Base-by-base conservation (phyloP, 2,888 invertebrate species). In the Eilema griseolum region DNA sequence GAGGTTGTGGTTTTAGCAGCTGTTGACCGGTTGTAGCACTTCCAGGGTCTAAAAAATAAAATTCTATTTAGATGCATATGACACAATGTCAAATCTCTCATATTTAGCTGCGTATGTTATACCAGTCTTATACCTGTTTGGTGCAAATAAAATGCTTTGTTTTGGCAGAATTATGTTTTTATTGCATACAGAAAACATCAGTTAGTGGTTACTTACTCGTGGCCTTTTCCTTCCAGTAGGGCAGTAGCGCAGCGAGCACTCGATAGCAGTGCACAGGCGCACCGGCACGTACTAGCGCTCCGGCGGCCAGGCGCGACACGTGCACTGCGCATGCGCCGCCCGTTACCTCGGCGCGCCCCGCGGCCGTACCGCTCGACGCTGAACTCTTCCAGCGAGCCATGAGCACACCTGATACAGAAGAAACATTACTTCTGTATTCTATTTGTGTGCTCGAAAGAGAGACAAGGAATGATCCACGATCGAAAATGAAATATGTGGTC, bases 1-100 rank as follows among this genome's bases (percentile, higher is more conserved):
- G 96, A 20, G 97, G 96, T 82, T 97, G 97, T 59, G 98, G 97
- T 88, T 98, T 98, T 60, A 99, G 91, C 60, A 99, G 93, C 86
- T 96, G 97, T 59, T 97, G 97, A 26, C 95, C 96, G 0, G 96
- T 92, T 20, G 96, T 90, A n/a, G 93, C 88, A 0, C 89, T 82
- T 4, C 88, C 88, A 16, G 92, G 78, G 74, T 81, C 94, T 94
- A 72, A 24, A 69, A 72, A 61, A 24, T 16, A 67, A 14, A 28
- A 2, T 10, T 46, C 46, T 46, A 1, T 52, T 46, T 5, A 46
- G 5, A 52, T n/a, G n/a, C 8, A 14, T 41, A 8, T 16, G 16
- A 16, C 41, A 4, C 3, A 41, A 16, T 16, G 10, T 10, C n/a
- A n/a, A n/a, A n/a, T n/a, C n/a, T n/a, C n/a, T n/a, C n/a, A n/a